Evolutionary conservation across 2,888 invertebrate genomes (phyloP).

Genomic region (Drosophila cracens): DNA sequence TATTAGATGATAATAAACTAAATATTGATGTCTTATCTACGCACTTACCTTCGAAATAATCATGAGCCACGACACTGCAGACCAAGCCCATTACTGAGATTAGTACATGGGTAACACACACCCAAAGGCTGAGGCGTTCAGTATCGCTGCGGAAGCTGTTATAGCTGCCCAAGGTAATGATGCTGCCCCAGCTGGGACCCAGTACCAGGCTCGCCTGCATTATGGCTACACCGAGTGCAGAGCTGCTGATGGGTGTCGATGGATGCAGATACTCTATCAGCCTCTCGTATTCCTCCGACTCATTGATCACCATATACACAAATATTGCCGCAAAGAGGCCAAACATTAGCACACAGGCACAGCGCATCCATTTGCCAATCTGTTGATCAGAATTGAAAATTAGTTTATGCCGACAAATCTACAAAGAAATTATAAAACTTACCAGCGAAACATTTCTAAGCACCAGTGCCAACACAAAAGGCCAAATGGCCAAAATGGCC

Average conservation of each 20-base stretch:
- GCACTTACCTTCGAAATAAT: slow-evolving; percentile 80
- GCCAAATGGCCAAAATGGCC: slow-evolving; percentile 75
- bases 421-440: slow-evolving; percentile 30
- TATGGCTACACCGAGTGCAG: slow-evolving; percentile 59
- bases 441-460: slow-evolving; percentile 78
- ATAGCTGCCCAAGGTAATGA: slow-evolving; percentile 93
- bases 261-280: slow-evolving; percentile 65
- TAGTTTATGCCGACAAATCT: not conserved
- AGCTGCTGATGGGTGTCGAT: slow-evolving; percentile 40
- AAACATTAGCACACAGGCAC: slow-evolving; percentile 76
- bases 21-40: not conserved
- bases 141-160: slow-evolving; percentile 91
- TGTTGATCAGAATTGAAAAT: slow-evolving; percentile 26
- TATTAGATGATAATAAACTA: too few relatives aligned
- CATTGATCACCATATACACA: slow-evolving; percentile 68
- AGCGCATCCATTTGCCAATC: slow-evolving; percentile 83
- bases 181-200: slow-evolving; percentile 94
- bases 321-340: slow-evolving; percentile 75
- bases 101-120: slow-evolving; percentile 75
- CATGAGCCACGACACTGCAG: slow-evolving; percentile 80
- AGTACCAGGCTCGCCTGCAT: slow-evolving; percentile 88
- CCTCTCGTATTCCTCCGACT: slow-evolving; percentile 54
- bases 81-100: slow-evolving; percentile 75
- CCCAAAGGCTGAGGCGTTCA: slow-evolving; percentile 83
- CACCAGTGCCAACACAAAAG: slow-evolving; percentile 68